Evolutionary conservation across 2,113 vertebrate genomes (phyloP).

Genomic region (Dendrocopos noguchii): DNA sequence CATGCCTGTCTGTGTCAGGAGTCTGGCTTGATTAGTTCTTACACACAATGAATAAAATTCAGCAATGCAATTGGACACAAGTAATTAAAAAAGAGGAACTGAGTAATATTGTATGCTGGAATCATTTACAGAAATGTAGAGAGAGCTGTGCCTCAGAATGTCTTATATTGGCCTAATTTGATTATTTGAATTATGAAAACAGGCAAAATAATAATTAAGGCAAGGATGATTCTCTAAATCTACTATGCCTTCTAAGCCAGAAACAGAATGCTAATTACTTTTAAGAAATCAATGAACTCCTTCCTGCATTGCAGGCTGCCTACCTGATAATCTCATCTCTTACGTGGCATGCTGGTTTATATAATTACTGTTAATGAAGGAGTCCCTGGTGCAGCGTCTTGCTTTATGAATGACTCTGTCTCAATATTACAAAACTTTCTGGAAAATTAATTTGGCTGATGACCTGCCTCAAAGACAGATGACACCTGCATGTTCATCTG

Average conservation of each 20-base stretch:
- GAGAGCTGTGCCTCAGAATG: background rate
- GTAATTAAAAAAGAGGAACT: background rate
- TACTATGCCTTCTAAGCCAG: background rate
- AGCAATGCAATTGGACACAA: background rate
- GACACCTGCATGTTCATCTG: background rate
- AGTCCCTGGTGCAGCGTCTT: background rate
- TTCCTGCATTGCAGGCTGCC: background rate
- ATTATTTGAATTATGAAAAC: slow-evolving; percentile 2
- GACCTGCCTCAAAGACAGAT: background rate
- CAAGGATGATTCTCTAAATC: background rate
- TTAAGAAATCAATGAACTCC: slow-evolving; percentile 6
- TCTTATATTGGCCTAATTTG: background rate
- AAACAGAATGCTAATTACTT: slow-evolving; percentile 9
- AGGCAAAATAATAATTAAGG: slow-evolving; percentile 6
- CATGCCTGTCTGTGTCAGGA: background rate
- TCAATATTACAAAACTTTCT: background rate
- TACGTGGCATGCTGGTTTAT: background rate
- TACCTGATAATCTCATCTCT: background rate
- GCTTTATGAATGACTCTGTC: background rate
- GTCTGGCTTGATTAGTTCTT: background rate
- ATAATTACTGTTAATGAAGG: slow-evolving; percentile 35
- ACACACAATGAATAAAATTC: background rate
- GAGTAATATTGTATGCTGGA: background rate
- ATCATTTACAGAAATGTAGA: background rate
- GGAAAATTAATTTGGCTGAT: background rate